Evolutionary conservation across 2,888 invertebrate genomes (phyloP), one percentile per base, ranked within the genome.

Genomic region (Tineola bisselliella): DNA sequence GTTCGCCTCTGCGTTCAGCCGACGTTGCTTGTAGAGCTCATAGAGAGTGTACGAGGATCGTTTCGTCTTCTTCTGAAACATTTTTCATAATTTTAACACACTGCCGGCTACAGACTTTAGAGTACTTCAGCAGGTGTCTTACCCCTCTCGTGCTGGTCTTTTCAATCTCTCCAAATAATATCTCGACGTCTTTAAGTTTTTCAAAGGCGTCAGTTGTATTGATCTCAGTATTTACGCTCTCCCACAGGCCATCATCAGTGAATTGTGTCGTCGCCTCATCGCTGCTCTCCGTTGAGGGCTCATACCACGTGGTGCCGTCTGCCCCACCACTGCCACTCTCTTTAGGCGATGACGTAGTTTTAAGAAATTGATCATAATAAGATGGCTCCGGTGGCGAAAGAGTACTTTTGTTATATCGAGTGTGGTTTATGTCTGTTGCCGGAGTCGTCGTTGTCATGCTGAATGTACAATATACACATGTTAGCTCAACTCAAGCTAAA

Each of bases 331-430:
- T 57, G 17, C 66, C 66, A 31, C 76, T 74, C 62, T 75, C 63
- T 65, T 69, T 77, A 12, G 75, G 69, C 61, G 64, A 66, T 3
- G 75, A 75, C 61, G 87, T 79, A 10, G 84, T 77, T 73, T 83
- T 86, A 12, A 89, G 65, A 65, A 88, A 89, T 64, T 89, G 86
- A 62, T 87, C 79, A 64, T 82, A 87, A 65, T 81, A 86, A 0
- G 78, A 77, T 0, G 77, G 80, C 63, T 84, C 81, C 57, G 68
- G 65, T 0, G 77, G 81, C 0, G 76, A 74, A 6, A 79, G 71
- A 0, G 78, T 68, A 64, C 78, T 81, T 1, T 76, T 73, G 0
- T 69, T 63, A 10, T 68, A 69, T 31, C 64, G 59, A 8, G 62
- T 60, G 60, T 62, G 62, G 52, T 65, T 66, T 62, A 65, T 77